These are phyloP conservation scores for Malthinus flaveolus DNA, from an alignment of 2,888 invertebrate species.

Conservation along the genomic window DNA sequence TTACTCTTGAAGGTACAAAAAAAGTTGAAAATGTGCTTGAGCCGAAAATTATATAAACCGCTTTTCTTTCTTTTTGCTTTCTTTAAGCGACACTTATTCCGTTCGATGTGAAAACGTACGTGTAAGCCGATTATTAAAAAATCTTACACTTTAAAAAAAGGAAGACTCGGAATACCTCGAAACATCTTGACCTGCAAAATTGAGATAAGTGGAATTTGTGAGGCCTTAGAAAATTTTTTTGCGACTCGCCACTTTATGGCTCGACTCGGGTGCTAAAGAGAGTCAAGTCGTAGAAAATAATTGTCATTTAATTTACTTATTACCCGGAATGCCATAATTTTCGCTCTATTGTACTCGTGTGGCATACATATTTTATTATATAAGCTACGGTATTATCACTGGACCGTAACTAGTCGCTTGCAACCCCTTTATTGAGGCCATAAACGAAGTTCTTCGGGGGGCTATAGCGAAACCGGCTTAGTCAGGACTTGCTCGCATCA, in stretches of 20 bases:
- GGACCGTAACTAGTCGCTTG: conserved; percentile 26
- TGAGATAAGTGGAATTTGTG: conserved; percentile 9
- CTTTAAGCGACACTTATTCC: conserved; percentile 3
- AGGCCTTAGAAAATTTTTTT: not conserved
- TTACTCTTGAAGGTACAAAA: not conserved
- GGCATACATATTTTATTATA: conserved; percentile 37
- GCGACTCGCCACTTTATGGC: not conserved
- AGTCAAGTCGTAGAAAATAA: conserved; percentile 4
- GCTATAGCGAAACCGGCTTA: conserved; percentile 32
- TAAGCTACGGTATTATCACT: conserved; percentile 30
- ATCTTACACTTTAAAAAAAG: conserved; percentile 12
- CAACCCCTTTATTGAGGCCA: conserved; percentile 34
- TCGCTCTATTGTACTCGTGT: conserved; percentile 22
- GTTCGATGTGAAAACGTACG: conserved; percentile 12
- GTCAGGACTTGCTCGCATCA: conserved; percentile 29
- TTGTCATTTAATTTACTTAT: conserved; percentile 27
- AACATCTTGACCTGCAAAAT: conserved; percentile 22
- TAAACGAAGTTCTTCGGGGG: conserved; percentile 36
- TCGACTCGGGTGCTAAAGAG: not conserved
- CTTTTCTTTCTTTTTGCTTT: conserved; percentile 12
- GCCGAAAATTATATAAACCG: conserved; percentile 18
- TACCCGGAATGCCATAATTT: conserved; percentile 23
- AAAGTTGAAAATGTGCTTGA: conserved; percentile 2
- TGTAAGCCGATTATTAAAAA: conserved; percentile 21
- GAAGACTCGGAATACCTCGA: conserved; percentile 11